Evolutionary conservation across 2,113 vertebrate genomes (phyloP).

Genomic region (Camelus dromedarius): DNA sequence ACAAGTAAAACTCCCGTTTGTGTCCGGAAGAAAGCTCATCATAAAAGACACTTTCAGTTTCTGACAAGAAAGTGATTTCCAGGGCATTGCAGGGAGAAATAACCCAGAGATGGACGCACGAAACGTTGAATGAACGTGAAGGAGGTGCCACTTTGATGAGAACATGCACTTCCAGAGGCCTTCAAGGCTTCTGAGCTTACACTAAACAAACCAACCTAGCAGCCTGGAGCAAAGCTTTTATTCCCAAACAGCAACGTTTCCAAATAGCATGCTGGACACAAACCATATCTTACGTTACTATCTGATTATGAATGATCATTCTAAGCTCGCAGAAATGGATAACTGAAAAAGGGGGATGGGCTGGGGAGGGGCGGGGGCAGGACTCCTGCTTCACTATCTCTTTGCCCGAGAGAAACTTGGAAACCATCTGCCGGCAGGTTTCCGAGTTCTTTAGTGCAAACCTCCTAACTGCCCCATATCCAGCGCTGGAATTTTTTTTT

Average conservation of each 20-base stretch:
- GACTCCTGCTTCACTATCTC: neutral
- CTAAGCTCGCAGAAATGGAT: neutral
- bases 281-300: neutral
- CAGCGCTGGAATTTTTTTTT: neutral
- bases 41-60: slow-evolving; percentile 8
- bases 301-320: neutral
- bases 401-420: neutral
- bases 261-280: neutral
- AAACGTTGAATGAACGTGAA: neutral
- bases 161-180: neutral
- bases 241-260: neutral
- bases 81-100: neutral
- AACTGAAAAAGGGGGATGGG: neutral
- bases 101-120: neutral
- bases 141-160: neutral
- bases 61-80: slow-evolving; percentile 16
- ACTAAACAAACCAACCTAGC: neutral
- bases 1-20: slow-evolving; percentile 24
- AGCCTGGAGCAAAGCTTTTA: neutral
- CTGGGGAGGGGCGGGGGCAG: too few relatives aligned
- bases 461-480: neutral
- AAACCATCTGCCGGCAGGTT: neutral
- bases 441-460: slow-evolving; percentile 26
- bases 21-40: neutral
- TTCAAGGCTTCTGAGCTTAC: neutral